Evolutionary conservation across 2,888 invertebrate genomes (phyloP), one percentile per base, ranked within the genome.

Genomic region (Volucella bombylans): DNA sequence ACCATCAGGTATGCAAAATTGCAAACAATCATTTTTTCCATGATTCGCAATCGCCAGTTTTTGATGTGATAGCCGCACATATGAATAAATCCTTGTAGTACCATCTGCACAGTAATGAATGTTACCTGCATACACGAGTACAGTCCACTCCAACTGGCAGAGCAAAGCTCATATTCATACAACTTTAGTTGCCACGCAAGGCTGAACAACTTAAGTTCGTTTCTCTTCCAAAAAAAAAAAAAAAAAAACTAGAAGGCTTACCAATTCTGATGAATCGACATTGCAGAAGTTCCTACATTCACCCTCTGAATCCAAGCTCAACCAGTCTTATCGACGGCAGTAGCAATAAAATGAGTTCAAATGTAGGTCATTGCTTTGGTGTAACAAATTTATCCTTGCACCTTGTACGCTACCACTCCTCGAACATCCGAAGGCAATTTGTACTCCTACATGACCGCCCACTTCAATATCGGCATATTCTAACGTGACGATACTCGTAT

Each of bases 281-380:
- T 68, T 15, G 18, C 59, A 67, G 50, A 45, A 43, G 39, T 47
- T 64, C 47, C 23, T 41, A 12, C n/a, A 8, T 45, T 41, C 15
- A 1, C 15, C 14, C 54, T 14, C 11, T 9, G 23, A 23, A 23
- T 23, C 4, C 23, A 23, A 23, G 23, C 52, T 43, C 3, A 12
- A 12, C 3, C 11, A 49, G n/a, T 43, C 14, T 61, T 14, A n/a
- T 8, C 61, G 41, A n/a, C 12, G 31, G 67, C 54, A 31, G 54
- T n/a, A 50, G 55, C 68, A 10, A 79, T 76, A 76, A 76, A 76
- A 79, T 64, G 69, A 69, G 67, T 55, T 67, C 74, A 69, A 67
- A 79, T 83, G 65, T 83, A 79, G 83, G 83, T 79, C 83, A 83
- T 76, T 67, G 65, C 74, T 65, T 79, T 54, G 43, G 41, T 49